phyloP scores from a whole-genome alignment of 2,113 vertebrate species.

The Erythrolamprus reginae region DNA sequence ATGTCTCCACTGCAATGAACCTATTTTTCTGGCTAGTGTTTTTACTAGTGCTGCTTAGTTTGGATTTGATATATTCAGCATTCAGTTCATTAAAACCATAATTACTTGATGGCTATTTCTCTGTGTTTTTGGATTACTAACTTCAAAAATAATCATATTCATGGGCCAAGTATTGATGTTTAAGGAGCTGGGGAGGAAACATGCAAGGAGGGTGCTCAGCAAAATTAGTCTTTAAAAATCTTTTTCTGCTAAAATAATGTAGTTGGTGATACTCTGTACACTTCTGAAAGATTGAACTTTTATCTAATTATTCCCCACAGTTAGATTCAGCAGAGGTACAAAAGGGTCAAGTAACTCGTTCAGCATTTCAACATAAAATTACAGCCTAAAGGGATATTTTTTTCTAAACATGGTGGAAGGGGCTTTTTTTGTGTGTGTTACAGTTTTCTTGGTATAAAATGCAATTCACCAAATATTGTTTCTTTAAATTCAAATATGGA shows the following conservation, averaged over 20 bases:
- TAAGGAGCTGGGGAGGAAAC: conserved; percentile 28
- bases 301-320: not conserved
- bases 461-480: conserved; percentile 1
- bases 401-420: not conserved
- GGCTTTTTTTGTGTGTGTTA: not conserved
- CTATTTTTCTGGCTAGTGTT: conserved; percentile 22
- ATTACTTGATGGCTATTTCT: conserved; percentile 42
- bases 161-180: conserved; percentile 35
- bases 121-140: conserved; percentile 17
- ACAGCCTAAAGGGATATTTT: not conserved
- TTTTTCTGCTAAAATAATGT: not conserved
- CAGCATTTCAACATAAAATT: conserved; percentile 14
- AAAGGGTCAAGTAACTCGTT: conserved; percentile 13
- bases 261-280: not conserved
- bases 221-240: conserved; percentile 1
- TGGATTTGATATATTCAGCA: conserved; percentile 35
- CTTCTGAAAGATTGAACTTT: conserved; percentile 22
- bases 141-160: conserved; percentile 1
- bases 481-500: not conserved
- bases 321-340: conserved; percentile 2
- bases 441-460: conserved; percentile 32
- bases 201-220: conserved; percentile 11
- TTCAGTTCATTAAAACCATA: conserved; percentile 31
- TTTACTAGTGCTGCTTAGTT: conserved; percentile 22
- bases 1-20: not conserved